Evolutionary conservation across 2,113 vertebrate genomes (phyloP), one percentile per base, ranked within the genome.

Genomic region (Puma concolor): DNA sequence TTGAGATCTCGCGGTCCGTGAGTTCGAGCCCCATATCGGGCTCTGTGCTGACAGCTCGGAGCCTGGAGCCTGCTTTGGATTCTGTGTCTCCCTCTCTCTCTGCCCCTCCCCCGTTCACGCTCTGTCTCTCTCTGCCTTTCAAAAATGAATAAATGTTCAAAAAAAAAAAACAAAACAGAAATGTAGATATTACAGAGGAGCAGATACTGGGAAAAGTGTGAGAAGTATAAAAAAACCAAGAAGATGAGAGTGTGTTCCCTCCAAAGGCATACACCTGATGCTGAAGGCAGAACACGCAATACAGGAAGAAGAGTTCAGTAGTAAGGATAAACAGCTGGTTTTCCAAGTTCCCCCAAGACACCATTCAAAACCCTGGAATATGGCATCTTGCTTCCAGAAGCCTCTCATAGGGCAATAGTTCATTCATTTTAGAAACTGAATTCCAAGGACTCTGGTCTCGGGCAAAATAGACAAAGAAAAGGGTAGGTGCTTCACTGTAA

Each of bases 21-120:
- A 44, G 44, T 44, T 44, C 1, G 8, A 44, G 44, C 44, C 44
- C 44, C 1, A 0, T 1, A 0, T 44, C 1, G 44, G 44, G 44
- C 44, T 44, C 44, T 44, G 44, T 44, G 44, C 44, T 44, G 44
- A 44, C 1, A 44, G 44, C 1, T 44, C 1, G 8, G 44, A 44
- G 44, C 44, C 44, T 44, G 44, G 7, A 44, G 41, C 44, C 44
- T 9, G 44, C 44, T 44, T 44, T 9, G 7, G 44, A 44, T 44
- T 44, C 44, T 44, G 44, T 44, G 44, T 9, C 44, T 44, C 44
- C 44, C 44, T 44, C 44, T 9, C 44, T 44, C 8, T 44, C 44
- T 44, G 44, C 44, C 44, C 44, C 44, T 44, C 44, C 44, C 44
- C 44, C 7, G 1, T 44, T 44, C 44, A 44, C 8, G 8, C 44